Base-by-base conservation (phyloP, 1,140 invertebrate genomes). In the honey bee (Apis mellifera) region DNA sequence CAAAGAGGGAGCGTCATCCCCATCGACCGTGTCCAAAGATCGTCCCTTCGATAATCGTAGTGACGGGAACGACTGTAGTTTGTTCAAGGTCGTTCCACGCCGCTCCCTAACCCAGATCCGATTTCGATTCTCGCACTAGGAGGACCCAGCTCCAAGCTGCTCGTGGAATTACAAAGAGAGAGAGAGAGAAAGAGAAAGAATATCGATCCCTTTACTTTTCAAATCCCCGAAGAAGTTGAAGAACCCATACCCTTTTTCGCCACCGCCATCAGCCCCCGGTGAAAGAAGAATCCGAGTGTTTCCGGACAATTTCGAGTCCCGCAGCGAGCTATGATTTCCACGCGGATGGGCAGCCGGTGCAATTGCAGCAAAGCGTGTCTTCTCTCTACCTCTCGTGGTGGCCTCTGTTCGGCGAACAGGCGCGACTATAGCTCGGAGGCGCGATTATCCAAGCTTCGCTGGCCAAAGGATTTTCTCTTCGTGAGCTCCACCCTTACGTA, bases 381-480 rank as follows among this genome's bases (percentile, higher is more conserved):
- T 84, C 65, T 26, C 70, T 81, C 78, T 81, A 62, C n/a, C 72
- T 3, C 32, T 3, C 32, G n/a, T 26, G 60, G 55, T 76, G 66
- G 82, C 71, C 71, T 60, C 55, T 73, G 57, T 17, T 21, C 82
- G 85, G n/a, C 21, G 64, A 80, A 79, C 71, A 87, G 83, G 66
- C 84, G 59, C 78, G 82, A 79, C 78, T 91, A 92, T 91, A 92
- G 89, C 90, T 89, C 66, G 68, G 71, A 79, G 90, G 88, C 85
- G 78, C 91, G 91, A 93, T 93, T 93, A 93, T 92, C 89, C 90
- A 91, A 93, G 92, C 93, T 93, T 90, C 87, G 90, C 91, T 93
- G 89, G 84, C 91, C 93, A 93, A 93, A 93, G 92, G 91, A 93
- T 92, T 92, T 90, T 90, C 89, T 87, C 87, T 90, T 83, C 83